Base-by-base conservation (phyloP, 2,888 invertebrate genomes). In the Cyrtodaria siliqua region DNA sequence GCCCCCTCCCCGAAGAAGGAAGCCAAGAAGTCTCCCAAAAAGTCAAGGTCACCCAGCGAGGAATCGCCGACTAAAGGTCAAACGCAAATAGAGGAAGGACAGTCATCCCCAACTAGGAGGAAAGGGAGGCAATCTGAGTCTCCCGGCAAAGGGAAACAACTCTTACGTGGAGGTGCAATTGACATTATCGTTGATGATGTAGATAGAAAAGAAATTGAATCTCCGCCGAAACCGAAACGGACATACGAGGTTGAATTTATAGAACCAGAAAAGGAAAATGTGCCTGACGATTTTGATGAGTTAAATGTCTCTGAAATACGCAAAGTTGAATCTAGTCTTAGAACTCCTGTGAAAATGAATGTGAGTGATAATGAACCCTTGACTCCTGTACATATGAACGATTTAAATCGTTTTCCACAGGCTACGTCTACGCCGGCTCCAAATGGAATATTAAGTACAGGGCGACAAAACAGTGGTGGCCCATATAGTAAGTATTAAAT, bases 391-490 rank as follows among this genome's bases (percentile, higher is more conserved):
- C 77, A 79, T 64, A 75, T 84, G 49, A 85, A 79, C 69, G 86
- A 85, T 55, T 60, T 70, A 44, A 78, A 84, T 66, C 67, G 75
- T 71, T 47, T 82, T 47, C 88, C 88, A 4, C 86, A 87, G 67
- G 89, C 88, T 3, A 87, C 90, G n/a, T 90, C 90, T n/a, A 90
- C 90, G 1, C 90, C 90, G 16, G 86, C 87, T 20, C 85, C 85
- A 2, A 88, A 88, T 71, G 89, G 88, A 33, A 78, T 86, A n/a
- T 67, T 86, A 49, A 79, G 73, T 61, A 83, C 85, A 2, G 84
- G 84, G 44, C 64, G 73, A 3, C 50, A 69, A 53, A 70, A 67
- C 18, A 61, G 59, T 50, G 69, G 72, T 57, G 72, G 72, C 27
- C 72, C 68, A 47, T 69, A 59, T 24, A 76, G 76, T 76, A 71